phyloP scores from a whole-genome alignment of 2,113 vertebrate genomes.

The Hepsetus odoe region DNA sequence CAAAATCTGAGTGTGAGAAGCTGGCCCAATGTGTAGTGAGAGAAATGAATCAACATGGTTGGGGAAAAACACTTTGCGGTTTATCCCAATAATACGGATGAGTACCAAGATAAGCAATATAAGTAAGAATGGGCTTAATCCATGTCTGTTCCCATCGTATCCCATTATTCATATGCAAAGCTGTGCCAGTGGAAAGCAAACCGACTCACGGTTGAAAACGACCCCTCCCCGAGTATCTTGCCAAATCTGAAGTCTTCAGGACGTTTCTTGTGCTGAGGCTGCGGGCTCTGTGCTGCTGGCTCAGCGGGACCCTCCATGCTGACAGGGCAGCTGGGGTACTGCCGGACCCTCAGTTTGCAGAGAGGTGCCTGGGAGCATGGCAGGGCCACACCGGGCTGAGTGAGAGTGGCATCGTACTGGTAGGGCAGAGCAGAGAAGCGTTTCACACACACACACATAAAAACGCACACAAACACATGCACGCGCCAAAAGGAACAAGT shows the following conservation, averaged over 20 bases:
- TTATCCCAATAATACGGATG: too few relatives aligned
- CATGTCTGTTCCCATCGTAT: neutral
- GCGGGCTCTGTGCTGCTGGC: constrained; percentile 63
- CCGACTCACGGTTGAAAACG: constrained; percentile 88
- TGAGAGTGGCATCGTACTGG: constrained; percentile 95
- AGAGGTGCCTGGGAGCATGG: constrained; percentile 84
- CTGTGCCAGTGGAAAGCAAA: neutral
- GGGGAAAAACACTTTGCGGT: neutral
- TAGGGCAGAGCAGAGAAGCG: constrained; percentile 40
- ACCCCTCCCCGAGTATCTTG: constrained; percentile 96
- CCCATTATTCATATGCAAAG: constrained; percentile 9
- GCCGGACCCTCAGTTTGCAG: constrained; percentile 94
- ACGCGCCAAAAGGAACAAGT: constrained; percentile 41
- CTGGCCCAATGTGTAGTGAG: neutral
- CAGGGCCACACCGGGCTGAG: constrained; percentile 70
- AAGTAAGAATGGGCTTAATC: neutral
- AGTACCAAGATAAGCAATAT: neutral
- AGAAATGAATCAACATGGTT: neutral
- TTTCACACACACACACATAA: constrained; percentile 25
- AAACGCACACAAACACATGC: constrained; percentile 28
- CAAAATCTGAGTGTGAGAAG: neutral
- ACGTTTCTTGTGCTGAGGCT: constrained; percentile 88
- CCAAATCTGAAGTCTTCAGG: constrained; percentile 96
- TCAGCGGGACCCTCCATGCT: constrained; percentile 80
- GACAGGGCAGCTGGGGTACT: constrained; percentile 69